Conservation (phyloP, 1,140 invertebrate genomes). For the Drosophila persimilis region DNA sequence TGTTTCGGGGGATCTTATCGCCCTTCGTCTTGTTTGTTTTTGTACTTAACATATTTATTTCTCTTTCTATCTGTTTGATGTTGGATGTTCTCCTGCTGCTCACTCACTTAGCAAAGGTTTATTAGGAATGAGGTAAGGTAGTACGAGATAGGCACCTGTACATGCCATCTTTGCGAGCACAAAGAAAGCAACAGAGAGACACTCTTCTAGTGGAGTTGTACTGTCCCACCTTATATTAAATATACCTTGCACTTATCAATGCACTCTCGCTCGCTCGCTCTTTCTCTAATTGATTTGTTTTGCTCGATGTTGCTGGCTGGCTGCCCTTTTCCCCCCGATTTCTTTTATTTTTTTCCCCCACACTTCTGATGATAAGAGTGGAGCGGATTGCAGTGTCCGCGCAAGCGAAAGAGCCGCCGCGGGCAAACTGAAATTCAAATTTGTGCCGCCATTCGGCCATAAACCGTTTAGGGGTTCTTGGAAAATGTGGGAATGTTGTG, state of each 20-base stretch:
- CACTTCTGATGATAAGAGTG: conserved; percentile 6
- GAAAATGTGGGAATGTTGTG: conserved; percentile 46
- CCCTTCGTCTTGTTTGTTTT: conserved; percentile 35
- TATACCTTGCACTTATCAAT: conserved; percentile 58
- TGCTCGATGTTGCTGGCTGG: conserved; percentile 19
- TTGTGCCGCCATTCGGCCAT: conserved; percentile 67
- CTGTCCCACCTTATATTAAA: neutral
- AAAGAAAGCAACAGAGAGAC: no score
- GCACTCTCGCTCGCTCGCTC: conserved; percentile 36
- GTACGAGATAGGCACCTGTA: neutral
- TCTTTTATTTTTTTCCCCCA: neutral
- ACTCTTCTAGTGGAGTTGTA: no score
- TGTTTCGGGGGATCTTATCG: conserved; percentile 55
- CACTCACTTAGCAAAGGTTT: no score
- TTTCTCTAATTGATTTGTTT: conserved; percentile 74
- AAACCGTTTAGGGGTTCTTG: conserved; percentile 71
- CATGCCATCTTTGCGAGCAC: neutral
- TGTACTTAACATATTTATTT: conserved; percentile 17
- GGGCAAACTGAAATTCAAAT: conserved; percentile 54
- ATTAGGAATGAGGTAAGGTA: no score
- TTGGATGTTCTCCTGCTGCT: conserved; percentile 7
- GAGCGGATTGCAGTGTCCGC: conserved; percentile 27
- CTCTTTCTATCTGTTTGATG: conserved; percentile 13
- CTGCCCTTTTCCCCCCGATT: neutral
- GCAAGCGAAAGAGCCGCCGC: conserved; percentile 13